Conservation (phyloP, 2,113 vertebrate genomes). For the Engystomops pustulosus region DNA sequence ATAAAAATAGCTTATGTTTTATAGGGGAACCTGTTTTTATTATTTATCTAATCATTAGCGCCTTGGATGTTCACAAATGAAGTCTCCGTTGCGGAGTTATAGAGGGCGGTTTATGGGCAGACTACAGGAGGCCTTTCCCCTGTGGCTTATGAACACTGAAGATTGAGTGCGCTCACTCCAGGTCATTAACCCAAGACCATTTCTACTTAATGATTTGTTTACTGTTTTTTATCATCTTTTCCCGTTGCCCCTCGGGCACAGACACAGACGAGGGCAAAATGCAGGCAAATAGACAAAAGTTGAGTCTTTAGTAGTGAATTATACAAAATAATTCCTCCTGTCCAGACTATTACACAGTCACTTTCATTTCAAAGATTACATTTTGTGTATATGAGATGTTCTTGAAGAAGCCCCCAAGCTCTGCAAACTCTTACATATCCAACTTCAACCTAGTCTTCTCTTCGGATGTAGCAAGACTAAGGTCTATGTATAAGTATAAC, state of each 20-base stretch:
- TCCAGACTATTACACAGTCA: not conserved
- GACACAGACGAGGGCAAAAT: not conserved
- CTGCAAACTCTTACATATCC: too few relatives aligned
- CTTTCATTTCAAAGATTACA: not conserved
- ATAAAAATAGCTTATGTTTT: not conserved
- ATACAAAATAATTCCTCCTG: not conserved
- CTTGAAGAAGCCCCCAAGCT: too few relatives aligned
- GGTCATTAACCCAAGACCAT: slow-evolving; percentile 27
- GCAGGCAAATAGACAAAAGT: not conserved
- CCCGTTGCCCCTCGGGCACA: not conserved
- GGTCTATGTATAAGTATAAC: too few relatives aligned
- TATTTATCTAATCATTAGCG: slow-evolving; percentile 7
- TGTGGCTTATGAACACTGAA: slow-evolving; percentile 37
- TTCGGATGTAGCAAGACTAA: not conserved
- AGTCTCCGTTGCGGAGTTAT: not conserved
- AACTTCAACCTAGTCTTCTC: not conserved
- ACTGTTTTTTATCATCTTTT: not conserved
- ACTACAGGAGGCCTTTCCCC: slow-evolving; percentile 19
- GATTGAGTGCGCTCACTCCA: slow-evolving; percentile 20
- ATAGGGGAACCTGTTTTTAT: not conserved
- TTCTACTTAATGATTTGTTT: not conserved
- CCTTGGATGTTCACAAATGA: not conserved
- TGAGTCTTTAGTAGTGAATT: not conserved
- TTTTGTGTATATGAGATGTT: not conserved
- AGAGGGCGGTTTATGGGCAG: not conserved